These are phyloP conservation scores for human (Homo sapiens) DNA, from an alignment of 2,113 vertebrate genomes.

Conservation along the genomic window DNA sequence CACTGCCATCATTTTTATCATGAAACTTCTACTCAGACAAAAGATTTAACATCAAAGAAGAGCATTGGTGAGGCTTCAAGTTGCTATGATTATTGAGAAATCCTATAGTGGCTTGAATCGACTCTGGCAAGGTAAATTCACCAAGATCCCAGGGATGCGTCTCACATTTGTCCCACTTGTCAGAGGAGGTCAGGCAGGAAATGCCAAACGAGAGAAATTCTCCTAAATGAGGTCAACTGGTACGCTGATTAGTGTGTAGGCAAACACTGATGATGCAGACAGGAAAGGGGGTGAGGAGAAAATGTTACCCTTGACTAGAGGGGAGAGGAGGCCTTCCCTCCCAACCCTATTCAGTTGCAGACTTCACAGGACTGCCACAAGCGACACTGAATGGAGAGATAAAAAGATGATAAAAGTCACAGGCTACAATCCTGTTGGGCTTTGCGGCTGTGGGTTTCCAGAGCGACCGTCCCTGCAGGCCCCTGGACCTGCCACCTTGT, in stretches of 20 bases:
- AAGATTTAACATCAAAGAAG: neutral
- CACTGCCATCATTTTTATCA: neutral
- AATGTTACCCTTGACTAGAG: accelerated
- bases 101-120: neutral
- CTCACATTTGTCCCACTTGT: neutral
- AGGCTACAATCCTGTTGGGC: accelerated
- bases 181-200: neutral
- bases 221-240: accelerated
- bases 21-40: neutral
- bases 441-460: accelerated
- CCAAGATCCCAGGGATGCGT: neutral
- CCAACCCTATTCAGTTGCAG: too few relatives aligned
- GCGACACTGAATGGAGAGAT: accelerated
- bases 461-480: accelerated
- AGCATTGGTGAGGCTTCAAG: neutral
- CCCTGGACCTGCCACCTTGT: accelerated
- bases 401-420: accelerated
- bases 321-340: accelerated
- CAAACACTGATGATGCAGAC: accelerated
- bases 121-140: neutral
- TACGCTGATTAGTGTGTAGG: accelerated
- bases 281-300: accelerated
- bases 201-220: too few relatives aligned
- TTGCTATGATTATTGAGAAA: neutral
- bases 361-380: accelerated